These are phyloP conservation scores for Amphiprion percula DNA, from an alignment of 2,113 vertebrate genomes.

Conservation along the genomic window DNA sequence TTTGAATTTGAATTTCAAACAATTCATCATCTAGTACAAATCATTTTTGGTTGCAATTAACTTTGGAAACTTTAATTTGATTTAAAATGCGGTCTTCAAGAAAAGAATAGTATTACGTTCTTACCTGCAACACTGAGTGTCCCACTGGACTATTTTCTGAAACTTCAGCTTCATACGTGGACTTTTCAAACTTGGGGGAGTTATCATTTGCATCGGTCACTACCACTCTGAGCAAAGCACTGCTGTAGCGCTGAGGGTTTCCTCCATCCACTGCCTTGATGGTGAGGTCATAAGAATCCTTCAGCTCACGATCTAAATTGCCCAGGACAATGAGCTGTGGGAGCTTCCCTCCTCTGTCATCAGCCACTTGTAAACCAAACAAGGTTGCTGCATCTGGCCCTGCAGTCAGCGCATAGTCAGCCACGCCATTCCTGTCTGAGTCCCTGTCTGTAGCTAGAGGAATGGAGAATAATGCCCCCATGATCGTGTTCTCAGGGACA, in stretches of 20 bases:
- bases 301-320: constrained; percentile 93
- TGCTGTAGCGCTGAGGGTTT: constrained; percentile 93
- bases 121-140: constrained; percentile 97
- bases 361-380: constrained; percentile 95
- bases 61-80: neutral
- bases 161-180: constrained; percentile 92
- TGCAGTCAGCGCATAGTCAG: constrained; percentile 92
- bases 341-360: constrained; percentile 95
- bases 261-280: constrained; percentile 98
- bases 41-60: neutral
- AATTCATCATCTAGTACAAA: neutral
- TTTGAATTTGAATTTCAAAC: neutral
- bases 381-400: constrained; percentile 92
- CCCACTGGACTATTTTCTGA: constrained; percentile 96
- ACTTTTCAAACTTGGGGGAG: constrained; percentile 93
- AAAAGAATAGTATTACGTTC: constrained; percentile 20
- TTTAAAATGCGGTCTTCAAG: neutral
- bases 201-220: constrained; percentile 97
- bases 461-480: constrained; percentile 93
- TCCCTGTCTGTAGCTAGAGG: constrained; percentile 94
- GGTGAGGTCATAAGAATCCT: constrained; percentile 97
- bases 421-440: constrained; percentile 92
- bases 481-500: constrained; percentile 95
- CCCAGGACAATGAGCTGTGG: constrained; percentile 98
- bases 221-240: constrained; percentile 93